A percentile compares a stretch with the other conserved stretches of the same genome.
Conservation (phyloP, 2,113 vertebrate genomes). For the Elephas maximus region DNA sequence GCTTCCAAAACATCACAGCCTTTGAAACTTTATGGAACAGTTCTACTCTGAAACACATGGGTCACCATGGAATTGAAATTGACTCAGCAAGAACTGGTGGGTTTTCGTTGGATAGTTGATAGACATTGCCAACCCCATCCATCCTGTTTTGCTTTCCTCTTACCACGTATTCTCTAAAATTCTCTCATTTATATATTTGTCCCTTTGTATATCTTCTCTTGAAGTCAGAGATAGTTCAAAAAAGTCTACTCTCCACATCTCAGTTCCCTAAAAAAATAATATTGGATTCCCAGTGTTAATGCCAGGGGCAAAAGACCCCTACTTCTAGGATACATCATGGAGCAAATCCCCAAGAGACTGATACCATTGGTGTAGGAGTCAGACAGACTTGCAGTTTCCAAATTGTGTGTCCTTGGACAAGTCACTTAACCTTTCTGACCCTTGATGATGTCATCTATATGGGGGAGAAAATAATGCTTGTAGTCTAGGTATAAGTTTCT, state of each 20-base stretch:
- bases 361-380: not conserved
- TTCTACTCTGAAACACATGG: not conserved
- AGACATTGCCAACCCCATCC: not conserved
- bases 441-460: not conserved
- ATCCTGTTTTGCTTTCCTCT: not conserved
- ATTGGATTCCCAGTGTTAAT: not conserved
- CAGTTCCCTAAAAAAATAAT: not conserved
- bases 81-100: not conserved
- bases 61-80: not conserved
- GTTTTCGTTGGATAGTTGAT: not conserved
- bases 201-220: not conserved
- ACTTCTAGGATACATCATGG: not conserved
- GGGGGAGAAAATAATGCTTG: not conserved
- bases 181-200: not conserved
- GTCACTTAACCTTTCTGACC: not conserved
- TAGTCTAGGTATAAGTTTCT: not conserved
- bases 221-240: not conserved
- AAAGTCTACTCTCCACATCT: not conserved
- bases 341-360: not conserved
- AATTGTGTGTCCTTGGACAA: not conserved
- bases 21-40: not conserved
- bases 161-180: not conserved
- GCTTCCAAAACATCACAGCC: not conserved
- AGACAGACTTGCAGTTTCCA: not conserved
- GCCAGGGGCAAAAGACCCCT: not conserved